Evolutionary conservation across 2,888 invertebrate genomes (phyloP), one percentile per base, ranked within the genome.

Genomic region (Mythimna vitellina): DNA sequence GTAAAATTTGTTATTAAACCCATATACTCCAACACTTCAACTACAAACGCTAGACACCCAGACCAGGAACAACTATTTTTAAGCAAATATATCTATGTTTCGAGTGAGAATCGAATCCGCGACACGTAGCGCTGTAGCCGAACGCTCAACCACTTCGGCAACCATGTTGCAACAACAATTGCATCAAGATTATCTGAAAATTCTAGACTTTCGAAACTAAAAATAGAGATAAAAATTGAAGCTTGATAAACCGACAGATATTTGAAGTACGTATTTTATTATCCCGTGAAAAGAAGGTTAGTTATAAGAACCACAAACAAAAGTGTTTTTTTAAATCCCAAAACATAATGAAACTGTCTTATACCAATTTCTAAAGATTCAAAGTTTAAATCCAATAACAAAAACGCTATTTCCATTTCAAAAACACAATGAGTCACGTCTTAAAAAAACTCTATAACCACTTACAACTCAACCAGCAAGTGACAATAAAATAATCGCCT

Each of bases 361-460:
- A 42, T 1, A 20, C 10, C 12, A 29, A 62, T 46, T 62, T 49
- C 46, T 0, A 76, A 53, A n/a, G 10, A 38, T 14, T 38, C 38
- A 3, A 61, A 61, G 51, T 70, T 25, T 17, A 38, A 69, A 49
- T 56, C 20, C 14, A 61, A 38, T 17, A 69, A 61, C 54, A 51
- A 77, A 73, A 63, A 58, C 6, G 46, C 17, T 58, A 35, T 62
- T 49, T 62, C 38, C 7, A 49, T 60, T 58, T 38, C 8, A 63
- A 58, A 70, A 71, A 71, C 46, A 54, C 29, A 56, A 49, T 49
- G 60, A 70, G 46, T 77, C 61, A 70, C 25, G 42, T 61, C 29
- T 77, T 42, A 78, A 58, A 53, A 32, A 57, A 51, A 35, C 56
- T 42, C 42, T 10, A 22, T 46, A 51, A 25, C 32, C 14, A 42